Evolutionary conservation across 2,888 invertebrate species (phyloP).

Genomic region (Eurytoma adleriae): DNA sequence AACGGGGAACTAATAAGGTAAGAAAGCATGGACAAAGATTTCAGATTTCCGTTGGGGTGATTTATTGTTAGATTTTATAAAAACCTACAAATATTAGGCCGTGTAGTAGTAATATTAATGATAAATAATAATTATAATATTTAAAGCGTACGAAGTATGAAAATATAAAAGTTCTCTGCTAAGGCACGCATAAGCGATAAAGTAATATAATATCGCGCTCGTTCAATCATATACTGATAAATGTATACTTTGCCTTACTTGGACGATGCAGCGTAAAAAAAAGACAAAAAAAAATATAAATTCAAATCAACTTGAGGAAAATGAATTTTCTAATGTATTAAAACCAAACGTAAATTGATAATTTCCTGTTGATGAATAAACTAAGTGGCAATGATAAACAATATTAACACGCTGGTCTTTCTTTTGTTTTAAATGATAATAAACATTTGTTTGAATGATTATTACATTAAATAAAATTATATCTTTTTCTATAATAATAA

Average conservation of each 20-base stretch:
- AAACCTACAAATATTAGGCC: constrained; percentile 62
- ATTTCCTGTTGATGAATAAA: constrained; percentile 36
- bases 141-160: constrained; percentile 44
- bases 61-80: constrained; percentile 68
- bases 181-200: constrained; percentile 36
- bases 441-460: constrained; percentile 47
- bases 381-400: constrained; percentile 25
- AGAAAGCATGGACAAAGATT: constrained; percentile 57
- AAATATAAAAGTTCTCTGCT: constrained; percentile 40
- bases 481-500: constrained; percentile 57
- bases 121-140: constrained; percentile 55
- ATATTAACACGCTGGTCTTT: constrained; percentile 42
- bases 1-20: constrained; percentile 41
- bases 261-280: constrained; percentile 63
- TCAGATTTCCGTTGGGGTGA: constrained; percentile 63
- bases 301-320: constrained; percentile 21
- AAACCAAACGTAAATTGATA: constrained; percentile 20
- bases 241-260: constrained; percentile 69
- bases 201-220: constrained; percentile 41
- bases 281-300: constrained; percentile 16
- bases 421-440: constrained; percentile 38
- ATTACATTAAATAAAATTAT: constrained; percentile 50
- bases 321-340: constrained; percentile 29
- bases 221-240: constrained; percentile 52
- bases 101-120: constrained; percentile 56